These are phyloP conservation scores for Horisme vitalbata DNA, from an alignment of 2,888 invertebrate species.

Conservation along the genomic window DNA sequence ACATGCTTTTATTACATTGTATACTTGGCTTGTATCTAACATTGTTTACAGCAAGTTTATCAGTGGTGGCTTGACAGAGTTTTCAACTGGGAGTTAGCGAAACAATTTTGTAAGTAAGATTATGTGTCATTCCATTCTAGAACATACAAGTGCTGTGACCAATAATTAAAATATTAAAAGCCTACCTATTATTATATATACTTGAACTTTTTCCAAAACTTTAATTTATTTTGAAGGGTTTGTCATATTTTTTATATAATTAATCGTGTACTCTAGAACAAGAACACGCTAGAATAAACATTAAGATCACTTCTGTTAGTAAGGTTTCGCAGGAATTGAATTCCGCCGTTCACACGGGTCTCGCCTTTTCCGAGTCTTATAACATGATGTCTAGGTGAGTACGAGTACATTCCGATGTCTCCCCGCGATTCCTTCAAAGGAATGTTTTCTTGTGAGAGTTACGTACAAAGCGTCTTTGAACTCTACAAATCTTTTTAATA, in stretches of 20 bases:
- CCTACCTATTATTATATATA: no score
- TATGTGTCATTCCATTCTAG: no score
- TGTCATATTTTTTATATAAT: not conserved
- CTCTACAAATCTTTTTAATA: not conserved
- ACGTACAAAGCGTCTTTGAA: slow-evolving; percentile 5
- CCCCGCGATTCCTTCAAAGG: slow-evolving; percentile 10
- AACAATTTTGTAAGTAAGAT: no score
- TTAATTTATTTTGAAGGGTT: no score
- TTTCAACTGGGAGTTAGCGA: no score
- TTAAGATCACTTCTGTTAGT: slow-evolving; percentile 4
- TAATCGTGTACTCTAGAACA: not conserved
- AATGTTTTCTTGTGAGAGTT: slow-evolving; percentile 10
- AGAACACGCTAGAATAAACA: slow-evolving; percentile 1
- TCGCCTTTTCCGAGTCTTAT: slow-evolving; percentile 1
- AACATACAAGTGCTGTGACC: no score
- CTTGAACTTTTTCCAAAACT: no score
- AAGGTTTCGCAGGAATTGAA: slow-evolving; percentile 6
- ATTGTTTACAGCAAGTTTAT: no score
- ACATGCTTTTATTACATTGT: not conserved
- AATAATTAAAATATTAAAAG: no score
- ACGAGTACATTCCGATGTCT: slow-evolving; percentile 9
- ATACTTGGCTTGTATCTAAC: no score
- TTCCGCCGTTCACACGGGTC: not conserved
- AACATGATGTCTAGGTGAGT: slow-evolving; percentile 11
- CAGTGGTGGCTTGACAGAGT: no score